These are phyloP conservation scores for Tamias sibiricus DNA, from an alignment of 2,113 vertebrate species.

Conservation along the genomic window DNA sequence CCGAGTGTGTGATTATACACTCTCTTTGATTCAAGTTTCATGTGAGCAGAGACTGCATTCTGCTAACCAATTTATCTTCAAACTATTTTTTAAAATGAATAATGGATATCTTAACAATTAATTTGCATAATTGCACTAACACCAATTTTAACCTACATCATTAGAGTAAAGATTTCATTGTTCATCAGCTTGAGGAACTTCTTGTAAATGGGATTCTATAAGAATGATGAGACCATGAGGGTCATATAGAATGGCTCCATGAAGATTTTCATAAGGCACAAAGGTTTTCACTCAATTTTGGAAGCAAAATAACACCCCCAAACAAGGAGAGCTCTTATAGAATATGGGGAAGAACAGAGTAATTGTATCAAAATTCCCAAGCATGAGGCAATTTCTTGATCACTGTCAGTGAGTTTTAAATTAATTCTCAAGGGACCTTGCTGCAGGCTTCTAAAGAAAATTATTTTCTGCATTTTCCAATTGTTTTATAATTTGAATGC, in stretches of 20 bases:
- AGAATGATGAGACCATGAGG: not conserved
- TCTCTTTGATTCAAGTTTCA: not conserved
- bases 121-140: not conserved
- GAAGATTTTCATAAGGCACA: not conserved
- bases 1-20: not conserved
- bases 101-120: not conserved
- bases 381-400: not conserved
- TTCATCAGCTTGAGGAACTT: not conserved
- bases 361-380: not conserved
- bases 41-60: not conserved
- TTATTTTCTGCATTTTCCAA: not conserved
- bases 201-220: not conserved
- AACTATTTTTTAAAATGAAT: not conserved
- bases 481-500: not conserved
- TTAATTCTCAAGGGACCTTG: not conserved
- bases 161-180: not conserved
- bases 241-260: too few species aligned
- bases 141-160: not conserved
- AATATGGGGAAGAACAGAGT: not conserved
- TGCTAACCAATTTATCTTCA: not conserved
- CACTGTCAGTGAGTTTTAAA: constrained; percentile 3
- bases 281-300: not conserved
- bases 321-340: not conserved
- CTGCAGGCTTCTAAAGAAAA: not conserved
- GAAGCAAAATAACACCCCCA: not conserved